Evolutionary conservation across 2,113 vertebrate genomes (phyloP), one percentile per base, ranked within the genome.

Genomic region (Myanophis thanlyinensis): DNA sequence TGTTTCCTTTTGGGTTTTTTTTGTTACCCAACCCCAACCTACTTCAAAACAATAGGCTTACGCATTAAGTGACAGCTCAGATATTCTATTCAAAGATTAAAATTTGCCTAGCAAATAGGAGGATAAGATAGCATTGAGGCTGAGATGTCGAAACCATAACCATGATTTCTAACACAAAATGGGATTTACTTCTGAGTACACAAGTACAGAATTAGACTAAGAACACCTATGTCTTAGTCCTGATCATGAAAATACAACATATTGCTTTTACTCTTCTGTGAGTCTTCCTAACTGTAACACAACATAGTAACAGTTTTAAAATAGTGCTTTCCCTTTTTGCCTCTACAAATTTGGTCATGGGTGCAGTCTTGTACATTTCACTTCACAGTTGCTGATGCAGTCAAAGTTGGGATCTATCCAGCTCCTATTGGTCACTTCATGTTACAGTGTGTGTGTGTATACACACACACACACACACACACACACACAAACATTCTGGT

Each of bases 1-100:
- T 89, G 93, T 85, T 89, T 91, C 94, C 91, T 88, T 67, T 89
- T 92, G 35, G 0, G 22, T 73, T 48, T 1, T n/a, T 25, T 85
- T 35, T 49, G 30, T 85, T 56, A 92, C n/a, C 35, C 67, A 80
- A 9, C 6, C 35, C 67, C 67, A 40, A 40, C 18, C 67, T 22
- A 49, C 80, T 84, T 53, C 48, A 51, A 51, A 91, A 51, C 53
- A 87, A 51, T 51, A 91, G 3, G 27, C 3, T 27, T 44, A 18
- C 5, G 35, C 40, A 15, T 87, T 87, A 59, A 87, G 11, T 25
- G 20, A 51, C 44, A 48, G n/a, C 49, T 56, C 12, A 40, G 87
- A 27, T 48, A 52, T 44, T 35, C 27, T 91, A 23, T 20, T 85
- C 84, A 54, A 54, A 84, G 25, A 56, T 13, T 18, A 46, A 48